Evolutionary conservation across 2,888 invertebrate genomes (phyloP).

Genomic region (Psylliodes chrysocephalus): DNA sequence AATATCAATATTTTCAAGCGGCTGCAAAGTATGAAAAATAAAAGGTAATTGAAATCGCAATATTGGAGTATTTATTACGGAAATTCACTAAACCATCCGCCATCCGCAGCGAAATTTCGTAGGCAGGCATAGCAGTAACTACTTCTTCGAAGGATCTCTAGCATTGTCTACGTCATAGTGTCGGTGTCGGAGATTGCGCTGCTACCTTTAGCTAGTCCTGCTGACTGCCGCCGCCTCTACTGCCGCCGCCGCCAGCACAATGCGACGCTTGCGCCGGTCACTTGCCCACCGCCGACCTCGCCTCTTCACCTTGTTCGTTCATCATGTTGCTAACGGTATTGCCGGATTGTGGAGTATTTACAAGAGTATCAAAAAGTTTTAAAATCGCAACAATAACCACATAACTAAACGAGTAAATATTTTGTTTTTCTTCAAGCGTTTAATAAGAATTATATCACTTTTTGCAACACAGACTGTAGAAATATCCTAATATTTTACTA

Average conservation of each 20-base stretch:
- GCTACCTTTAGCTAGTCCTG: background rate
- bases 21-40: too few species aligned
- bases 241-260: background rate
- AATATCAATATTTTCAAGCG: too few species aligned
- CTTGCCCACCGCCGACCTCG: constrained; percentile 48
- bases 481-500: too few species aligned
- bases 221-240: background rate
- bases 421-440: too few species aligned
- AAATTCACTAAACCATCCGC: too few species aligned
- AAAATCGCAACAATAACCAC: too few species aligned
- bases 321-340: constrained; percentile 22
- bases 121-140: background rate
- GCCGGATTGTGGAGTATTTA: constrained; percentile 14
- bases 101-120: background rate
- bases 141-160: constrained; percentile 4
- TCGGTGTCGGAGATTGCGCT: constrained; percentile 2
- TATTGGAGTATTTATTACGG: background rate
- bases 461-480: too few species aligned
- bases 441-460: too few species aligned
- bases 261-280: background rate
- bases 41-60: too few species aligned
- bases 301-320: constrained; percentile 53
- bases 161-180: constrained; percentile 5
- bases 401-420: too few species aligned
- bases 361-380: too few species aligned